Evolutionary conservation across 2,113 vertebrate species (phyloP), one percentile per base, ranked within the genome.

Genomic region (Empidonax alnorum): DNA sequence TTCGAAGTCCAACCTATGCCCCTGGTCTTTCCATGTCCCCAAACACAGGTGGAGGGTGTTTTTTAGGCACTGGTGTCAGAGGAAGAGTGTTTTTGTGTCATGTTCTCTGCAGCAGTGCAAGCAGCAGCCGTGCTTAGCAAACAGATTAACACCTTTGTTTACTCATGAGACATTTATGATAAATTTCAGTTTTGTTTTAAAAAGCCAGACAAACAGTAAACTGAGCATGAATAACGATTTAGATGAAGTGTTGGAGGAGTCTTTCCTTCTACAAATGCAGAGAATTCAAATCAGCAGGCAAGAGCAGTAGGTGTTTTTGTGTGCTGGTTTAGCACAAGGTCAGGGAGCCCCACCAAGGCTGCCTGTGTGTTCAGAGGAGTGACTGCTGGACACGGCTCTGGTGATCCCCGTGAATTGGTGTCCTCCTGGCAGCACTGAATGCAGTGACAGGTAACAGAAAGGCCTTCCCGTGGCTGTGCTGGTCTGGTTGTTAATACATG

Each of bases 81-180:
- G 49, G 33, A 28, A n/a, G 62, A 28, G 58, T 62, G 31, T 1
- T 6, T 61, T 12, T 14, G 49, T 61, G 41, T 37, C 47, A 2
- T 37, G 66, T 59, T 82, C 75, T 55, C 59, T 14, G 33, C 85
- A 88, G 75, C 63, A 69, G 49, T 66, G 63, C 77, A 81, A 95
- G 61, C 47, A 87, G 11, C 82, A 90, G 31, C 31, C 50, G 7
- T 62, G 88, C 59, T 90, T 74, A 71, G 47, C 83, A 90, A 95
- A 93, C 33, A 92, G 75, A 89, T 80, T 83, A 92, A 79, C 83
- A 63, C 47, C 33, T 22, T 21, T 94, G 77, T 96, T 95, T 91
- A 72, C 87, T 89, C 89, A 74, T 84, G 69, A 96, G 95, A 93
- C 52, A 87, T 91, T 93, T 67, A 91, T 93, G 77, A 87, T 78